Evolutionary conservation across 2,888 invertebrate genomes (phyloP).

Genomic region (Microplitis deprimator): DNA sequence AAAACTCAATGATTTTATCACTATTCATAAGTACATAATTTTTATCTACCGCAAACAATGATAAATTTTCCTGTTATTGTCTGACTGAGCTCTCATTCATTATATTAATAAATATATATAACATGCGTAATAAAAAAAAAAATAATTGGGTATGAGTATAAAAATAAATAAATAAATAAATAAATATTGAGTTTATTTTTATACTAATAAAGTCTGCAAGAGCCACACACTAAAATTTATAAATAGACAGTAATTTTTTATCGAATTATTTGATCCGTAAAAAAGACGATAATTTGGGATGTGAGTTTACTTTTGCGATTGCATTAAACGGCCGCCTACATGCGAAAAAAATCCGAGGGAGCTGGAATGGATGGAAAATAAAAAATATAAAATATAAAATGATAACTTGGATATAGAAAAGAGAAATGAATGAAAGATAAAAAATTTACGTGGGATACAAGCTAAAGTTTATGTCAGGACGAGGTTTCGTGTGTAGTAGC

Average conservation of each 20-base stretch:
- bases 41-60: not conserved
- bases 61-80: not conserved
- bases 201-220: not conserved
- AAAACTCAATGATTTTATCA: not conserved
- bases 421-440: slow-evolving; percentile 18
- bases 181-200: not conserved
- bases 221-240: not conserved
- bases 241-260: not conserved
- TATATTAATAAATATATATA: not conserved
- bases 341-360: slow-evolving; percentile 17
- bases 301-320: not conserved
- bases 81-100: not conserved
- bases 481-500: slow-evolving; percentile 30
- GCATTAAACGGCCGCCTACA: slow-evolving; percentile 23
- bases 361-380: not conserved
- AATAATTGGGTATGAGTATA: not conserved
- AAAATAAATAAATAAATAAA: not conserved
- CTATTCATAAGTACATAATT: not conserved
- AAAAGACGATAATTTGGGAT: not conserved
- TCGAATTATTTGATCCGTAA: not conserved
- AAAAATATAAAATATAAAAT: slow-evolving; percentile 21
- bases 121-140: not conserved
- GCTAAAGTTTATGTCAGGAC: slow-evolving; percentile 7
- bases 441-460: not conserved
- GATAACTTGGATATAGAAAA: not conserved